phyloP scores from a whole-genome alignment of 2,888 invertebrate genomes.

The Chalcosyrphus nemorum region DNA sequence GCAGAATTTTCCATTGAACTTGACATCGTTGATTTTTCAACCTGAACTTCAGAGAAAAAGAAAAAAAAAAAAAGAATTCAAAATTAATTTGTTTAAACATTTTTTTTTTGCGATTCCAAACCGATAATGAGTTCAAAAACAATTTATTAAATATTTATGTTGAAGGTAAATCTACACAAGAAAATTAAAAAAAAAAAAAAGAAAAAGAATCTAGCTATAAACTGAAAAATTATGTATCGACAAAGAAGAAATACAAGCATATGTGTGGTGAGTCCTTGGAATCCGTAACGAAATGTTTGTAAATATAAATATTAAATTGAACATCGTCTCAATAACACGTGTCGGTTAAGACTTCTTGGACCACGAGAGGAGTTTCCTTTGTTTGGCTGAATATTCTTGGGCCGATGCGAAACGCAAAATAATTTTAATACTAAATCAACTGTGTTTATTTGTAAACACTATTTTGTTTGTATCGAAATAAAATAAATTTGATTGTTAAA shows the following conservation, averaged over 20 bases:
- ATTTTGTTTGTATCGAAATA: slow-evolving; percentile 16
- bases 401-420: background rate
- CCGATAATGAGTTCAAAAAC: slow-evolving; percentile 18
- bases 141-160: slow-evolving; percentile 56
- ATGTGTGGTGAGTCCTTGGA: background rate
- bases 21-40: slow-evolving; percentile 7
- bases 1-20: slow-evolving; percentile 4
- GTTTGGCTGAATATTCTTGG: slow-evolving; percentile 29
- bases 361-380: slow-evolving; percentile 1
- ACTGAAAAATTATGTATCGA: slow-evolving; percentile 2
- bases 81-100: slow-evolving; percentile 21
- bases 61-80: too few relatives aligned
- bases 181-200: background rate
- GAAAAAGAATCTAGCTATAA: slow-evolving; percentile 11
- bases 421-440: slow-evolving; percentile 37
- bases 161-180: slow-evolving; percentile 1
- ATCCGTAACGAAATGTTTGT: slow-evolving; percentile 13
- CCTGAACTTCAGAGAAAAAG: background rate
- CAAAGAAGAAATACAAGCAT: background rate
- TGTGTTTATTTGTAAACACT: slow-evolving; percentile 41
- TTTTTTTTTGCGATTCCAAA: background rate
- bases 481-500: slow-evolving; percentile 51
- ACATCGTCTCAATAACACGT: slow-evolving; percentile 26
- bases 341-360: background rate
- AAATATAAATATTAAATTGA: slow-evolving; percentile 42